phyloP scores from a whole-genome alignment of 2,113 vertebrate genomes.

The Zosterops borbonicus region DNA sequence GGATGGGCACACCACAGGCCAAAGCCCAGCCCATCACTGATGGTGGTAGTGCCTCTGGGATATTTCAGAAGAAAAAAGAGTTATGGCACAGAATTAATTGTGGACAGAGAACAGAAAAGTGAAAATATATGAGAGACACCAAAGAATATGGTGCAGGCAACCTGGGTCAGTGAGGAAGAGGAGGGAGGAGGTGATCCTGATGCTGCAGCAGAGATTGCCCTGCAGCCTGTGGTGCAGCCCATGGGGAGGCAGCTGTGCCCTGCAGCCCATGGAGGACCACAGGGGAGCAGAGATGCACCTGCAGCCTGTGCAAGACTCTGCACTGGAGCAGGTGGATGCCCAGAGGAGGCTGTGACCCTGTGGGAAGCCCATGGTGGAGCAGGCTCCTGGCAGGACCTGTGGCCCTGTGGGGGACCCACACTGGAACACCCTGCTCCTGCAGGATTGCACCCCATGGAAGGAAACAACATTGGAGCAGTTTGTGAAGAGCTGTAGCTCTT shows the following conservation, averaged over 20 bases:
- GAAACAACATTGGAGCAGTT: not conserved
- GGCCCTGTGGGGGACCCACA: too few species aligned
- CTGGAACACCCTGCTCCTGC: not conserved
- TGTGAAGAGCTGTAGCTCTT: not conserved
- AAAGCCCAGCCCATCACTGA: not conserved
- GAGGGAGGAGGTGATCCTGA: not conserved
- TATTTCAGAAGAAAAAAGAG: not conserved
- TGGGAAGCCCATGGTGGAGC: not conserved
- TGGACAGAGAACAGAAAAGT: not conserved
- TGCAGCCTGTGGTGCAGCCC: not conserved
- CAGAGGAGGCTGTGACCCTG: not conserved
- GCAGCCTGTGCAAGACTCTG: not conserved
- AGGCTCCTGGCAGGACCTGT: not conserved
- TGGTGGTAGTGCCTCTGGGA: fast-evolving
- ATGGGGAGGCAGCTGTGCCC: not conserved
- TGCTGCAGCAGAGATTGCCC: not conserved
- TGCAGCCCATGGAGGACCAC: not conserved
- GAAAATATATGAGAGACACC: not conserved
- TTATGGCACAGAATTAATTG: not conserved
- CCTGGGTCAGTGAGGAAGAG: not conserved
- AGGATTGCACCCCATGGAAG: not conserved
- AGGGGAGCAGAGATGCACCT: not conserved
- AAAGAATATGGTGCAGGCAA: not conserved
- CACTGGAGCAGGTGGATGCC: not conserved
- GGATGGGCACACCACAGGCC: not conserved